phyloP scores from a whole-genome alignment of 1,140 invertebrate genomes.

The Aphelenchoides besseyi region DNA sequence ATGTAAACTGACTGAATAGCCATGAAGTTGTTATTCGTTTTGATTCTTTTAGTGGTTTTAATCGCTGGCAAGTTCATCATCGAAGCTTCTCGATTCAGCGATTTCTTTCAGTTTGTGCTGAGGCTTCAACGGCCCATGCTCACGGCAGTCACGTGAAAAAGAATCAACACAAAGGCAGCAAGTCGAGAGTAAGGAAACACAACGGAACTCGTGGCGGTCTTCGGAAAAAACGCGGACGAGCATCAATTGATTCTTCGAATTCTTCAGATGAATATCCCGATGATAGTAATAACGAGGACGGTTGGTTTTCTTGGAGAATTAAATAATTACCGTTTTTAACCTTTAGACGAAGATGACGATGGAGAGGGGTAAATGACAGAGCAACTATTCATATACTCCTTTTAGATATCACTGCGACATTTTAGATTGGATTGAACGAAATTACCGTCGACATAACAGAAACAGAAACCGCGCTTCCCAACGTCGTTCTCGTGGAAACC shows the following conservation, averaged over 20 bases:
- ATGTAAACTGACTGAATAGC: too few species aligned
- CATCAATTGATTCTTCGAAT: neutral
- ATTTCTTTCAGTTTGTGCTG: neutral
- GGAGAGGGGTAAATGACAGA: neutral
- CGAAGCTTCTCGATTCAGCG: too few species aligned
- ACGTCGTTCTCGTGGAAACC: too few species aligned
- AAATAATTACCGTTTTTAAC: too few species aligned
- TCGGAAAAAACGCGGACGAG: neutral
- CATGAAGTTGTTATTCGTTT: too few species aligned
- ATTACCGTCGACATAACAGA: too few species aligned
- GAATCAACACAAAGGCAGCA: neutral
- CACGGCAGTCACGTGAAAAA: neutral
- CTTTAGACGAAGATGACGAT: conserved; percentile 1
- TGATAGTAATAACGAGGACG: neutral
- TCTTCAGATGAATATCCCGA: neutral
- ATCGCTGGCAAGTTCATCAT: too few species aligned
- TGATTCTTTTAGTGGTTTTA: too few species aligned
- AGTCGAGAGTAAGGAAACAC: too few species aligned
- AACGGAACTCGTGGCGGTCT: neutral
- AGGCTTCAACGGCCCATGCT: neutral
- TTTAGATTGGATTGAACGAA: neutral
- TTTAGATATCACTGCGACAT: neutral
- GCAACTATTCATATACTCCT: neutral
- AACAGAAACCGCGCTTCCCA: too few species aligned
- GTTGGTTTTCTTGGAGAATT: too few species aligned